Evolutionary conservation across 2,888 invertebrate species (phyloP).

Genomic region (Cabera pusaria): DNA sequence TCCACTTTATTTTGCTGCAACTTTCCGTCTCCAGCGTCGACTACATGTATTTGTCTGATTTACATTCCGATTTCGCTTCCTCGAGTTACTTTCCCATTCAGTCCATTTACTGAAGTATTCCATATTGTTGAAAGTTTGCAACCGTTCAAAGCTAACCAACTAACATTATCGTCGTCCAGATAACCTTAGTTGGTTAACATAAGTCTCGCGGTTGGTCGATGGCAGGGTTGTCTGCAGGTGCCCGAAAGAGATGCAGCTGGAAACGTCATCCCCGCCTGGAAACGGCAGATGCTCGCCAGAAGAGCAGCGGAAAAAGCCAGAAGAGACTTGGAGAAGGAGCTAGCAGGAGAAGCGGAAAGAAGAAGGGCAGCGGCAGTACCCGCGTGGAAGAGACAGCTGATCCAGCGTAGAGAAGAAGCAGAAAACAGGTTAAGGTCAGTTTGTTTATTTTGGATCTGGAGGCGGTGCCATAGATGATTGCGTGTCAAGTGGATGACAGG

Average conservation of each 20-base stretch:
- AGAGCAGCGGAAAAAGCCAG: constrained; percentile 97
- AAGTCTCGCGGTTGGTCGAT: constrained; percentile 66
- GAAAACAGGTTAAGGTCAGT: constrained; percentile 89
- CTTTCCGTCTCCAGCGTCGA: too few species aligned
- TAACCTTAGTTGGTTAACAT: constrained; percentile 32
- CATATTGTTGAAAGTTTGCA: constrained; percentile 10
- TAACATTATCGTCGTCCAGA: constrained; percentile 20
- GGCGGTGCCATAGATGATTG: neutral
- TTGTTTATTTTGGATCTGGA: constrained; percentile 15
- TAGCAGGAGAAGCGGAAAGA: constrained; percentile 92
- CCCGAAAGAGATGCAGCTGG: constrained; percentile 95
- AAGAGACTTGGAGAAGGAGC: constrained; percentile 94
- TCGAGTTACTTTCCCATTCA: too few species aligned
- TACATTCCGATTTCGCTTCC: too few species aligned
- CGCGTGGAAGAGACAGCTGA: constrained; percentile 95
- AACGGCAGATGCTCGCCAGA: constrained; percentile 96
- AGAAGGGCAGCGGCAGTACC: constrained; percentile 94
- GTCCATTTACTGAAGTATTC: too few species aligned
- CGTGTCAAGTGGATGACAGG: neutral
- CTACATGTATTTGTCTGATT: too few species aligned
- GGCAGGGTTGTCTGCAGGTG: constrained; percentile 86
- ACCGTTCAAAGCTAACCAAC: constrained; percentile 17
- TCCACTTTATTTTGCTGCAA: too few species aligned
- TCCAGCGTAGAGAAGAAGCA: constrained; percentile 91
- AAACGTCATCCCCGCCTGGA: constrained; percentile 96